These are phyloP conservation scores for Hetaerina titia DNA, from an alignment of 2,888 invertebrate genomes.

Conservation along the genomic window DNA sequence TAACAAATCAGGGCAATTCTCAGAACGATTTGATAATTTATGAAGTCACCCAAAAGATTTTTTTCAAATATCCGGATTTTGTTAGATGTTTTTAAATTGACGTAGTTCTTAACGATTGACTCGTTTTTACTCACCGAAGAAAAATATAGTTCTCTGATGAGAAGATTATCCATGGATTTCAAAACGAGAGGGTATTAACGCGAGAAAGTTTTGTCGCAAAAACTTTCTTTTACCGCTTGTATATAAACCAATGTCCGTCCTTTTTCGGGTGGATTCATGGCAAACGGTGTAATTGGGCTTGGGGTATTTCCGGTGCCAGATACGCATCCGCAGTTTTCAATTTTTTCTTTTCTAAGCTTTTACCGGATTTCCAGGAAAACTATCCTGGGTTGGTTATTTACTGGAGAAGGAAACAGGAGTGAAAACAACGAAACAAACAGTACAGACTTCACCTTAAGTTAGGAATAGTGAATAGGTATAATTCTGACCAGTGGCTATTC, in stretches of 20 bases:
- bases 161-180: background rate
- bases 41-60: too few species aligned
- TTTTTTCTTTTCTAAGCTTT: background rate
- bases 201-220: background rate
- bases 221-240: background rate
- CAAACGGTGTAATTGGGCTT: background rate
- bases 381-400: background rate
- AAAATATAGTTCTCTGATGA: background rate
- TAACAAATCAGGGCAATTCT: too few species aligned
- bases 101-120: background rate
- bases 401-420: background rate
- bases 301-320: conserved; percentile 6
- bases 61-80: too few species aligned
- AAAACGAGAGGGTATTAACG: background rate
- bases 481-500: background rate
- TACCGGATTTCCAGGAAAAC: background rate
- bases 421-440: background rate
- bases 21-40: too few species aligned
- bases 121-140: background rate
- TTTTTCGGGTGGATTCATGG: background rate
- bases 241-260: background rate
- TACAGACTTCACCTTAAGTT: background rate
- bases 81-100: background rate
- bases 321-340: background rate
- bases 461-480: background rate